Base-by-base conservation (phyloP, 2,888 invertebrate genomes). In the Catonia carolina region DNA sequence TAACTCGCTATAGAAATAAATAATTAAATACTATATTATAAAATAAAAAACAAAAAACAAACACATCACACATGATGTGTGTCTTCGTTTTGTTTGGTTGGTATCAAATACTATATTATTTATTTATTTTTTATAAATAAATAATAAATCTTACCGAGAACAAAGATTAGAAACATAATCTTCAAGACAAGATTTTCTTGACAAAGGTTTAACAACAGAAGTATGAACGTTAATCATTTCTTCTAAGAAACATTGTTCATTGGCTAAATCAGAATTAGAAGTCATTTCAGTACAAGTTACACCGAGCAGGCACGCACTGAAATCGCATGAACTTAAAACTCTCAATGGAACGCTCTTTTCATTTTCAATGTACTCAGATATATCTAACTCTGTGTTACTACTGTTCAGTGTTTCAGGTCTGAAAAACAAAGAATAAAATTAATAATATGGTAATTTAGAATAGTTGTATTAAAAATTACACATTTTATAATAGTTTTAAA, bases 201-300 rank as follows among this genome's bases (percentile, higher is more conserved):
- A 45, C n/a, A 64, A 58, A 15, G 64, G 64, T 54, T 61, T 62
- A 50, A 85, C 75, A 62, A 85, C 72, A 68, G 77, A 77, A 67
- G 77, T 77, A 69, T 84, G 77, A 67, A 83, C 79, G 54, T 77
- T 69, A 59, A 84, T 72, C 77, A 82, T 79, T 70, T 84, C 82
- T 71, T 86, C 86, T 61, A 85, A 72, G 72, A 82, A 83, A 70
- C 80, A 77, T 76, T 86, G 85, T 74, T 84, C 83, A 67, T 78
- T 77, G 62, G 78, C 76, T 50, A 83, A 72, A 47, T 64, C 64
- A 2, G 61, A 59, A n/a, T 58, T 60, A 36, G 55, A 57, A 1
- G 53, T 42, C 6, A 56, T 48, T 15, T 53, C 48, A 3, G 49
- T 2, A 23, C 45, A 27, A n/a, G 14, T 37, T 6, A 27, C 8